Evolutionary conservation across 2,888 invertebrate species (phyloP), one percentile per base, ranked within the genome.

Genomic region (Linyphia triangularis): DNA sequence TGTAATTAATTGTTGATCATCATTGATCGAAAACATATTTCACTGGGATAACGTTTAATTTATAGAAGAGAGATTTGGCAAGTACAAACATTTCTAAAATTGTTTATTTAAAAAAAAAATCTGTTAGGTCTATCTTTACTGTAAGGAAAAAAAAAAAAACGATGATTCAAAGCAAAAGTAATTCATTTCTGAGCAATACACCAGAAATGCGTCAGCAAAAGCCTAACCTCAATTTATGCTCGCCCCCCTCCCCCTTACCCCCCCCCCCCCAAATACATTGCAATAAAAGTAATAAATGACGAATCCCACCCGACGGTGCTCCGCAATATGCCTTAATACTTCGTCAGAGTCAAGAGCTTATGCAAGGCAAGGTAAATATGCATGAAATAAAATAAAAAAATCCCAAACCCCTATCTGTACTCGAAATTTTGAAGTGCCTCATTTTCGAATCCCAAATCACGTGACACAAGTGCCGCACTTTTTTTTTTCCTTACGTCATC

Each of bases 341-440:
- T 13, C 59, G 4, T 26, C 30, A 28, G 22, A 59, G 26, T 59
- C 28, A 26, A 40, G 77, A 37, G 75, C 75, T 77, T 75, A 61
- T 19, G 19, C 57, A 24, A n/a, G 43, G 59, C 43, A 0, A 40
- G 6, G 61, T 61, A 77, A 77, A 77, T 77, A 77, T 77, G 77
- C 63, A 77, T 40, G 77, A 63, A 77, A 77, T 63, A 61, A 51
- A 77, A 77, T 61, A 77, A 24, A 61, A 77, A 77, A 77, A 77
- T 6, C 26, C 30, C 24, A 16, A n/a, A 7, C 73, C 33, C 59
- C 61, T 3, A 28, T 59, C 30, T 10, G 30, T 16, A 19, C 33
- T 57, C 73, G 19, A 40, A 26, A 57, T 30, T 28, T 19, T 59
- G 73, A 57, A 63, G 73, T 10, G n/a, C 77, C 19, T 63, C 77